Base-by-base conservation (phyloP, 2,113 vertebrate genomes). In the Psilopsiagon aurifrons region DNA sequence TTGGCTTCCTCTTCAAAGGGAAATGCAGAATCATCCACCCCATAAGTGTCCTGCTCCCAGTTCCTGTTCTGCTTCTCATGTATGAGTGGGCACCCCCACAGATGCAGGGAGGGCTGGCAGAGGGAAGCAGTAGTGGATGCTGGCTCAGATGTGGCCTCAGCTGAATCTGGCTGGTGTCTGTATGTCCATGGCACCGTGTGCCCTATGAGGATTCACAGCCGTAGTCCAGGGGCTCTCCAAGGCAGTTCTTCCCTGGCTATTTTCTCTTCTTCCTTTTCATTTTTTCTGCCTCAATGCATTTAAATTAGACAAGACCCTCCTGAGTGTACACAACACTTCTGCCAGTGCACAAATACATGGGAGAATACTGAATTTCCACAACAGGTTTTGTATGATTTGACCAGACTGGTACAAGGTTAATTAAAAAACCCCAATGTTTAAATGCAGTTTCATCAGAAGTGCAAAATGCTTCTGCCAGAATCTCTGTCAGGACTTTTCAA, bases 151-250 rank as follows among this genome's bases (percentile, higher is more conserved):
- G 3, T 1, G 6, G 24, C 13, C 22, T 9, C 24, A 33, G 46
- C 35, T 7, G 4, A 37, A 23, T 24, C 16, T 1, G 4, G 29
- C 14, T 5, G 13, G 9, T 29, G 23, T n/a, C 43, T 10, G 57
- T 18, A 7, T 19, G 37, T 17, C 62, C 6, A 1, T 0, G 5
- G 17, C 4, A 4, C 28, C 1, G 2, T 22, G 24, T 37, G 0
- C 1, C n/a, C 39, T 15, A 23, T 0, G 3, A 39, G 31, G 37
- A 43, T 29, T 13, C 4, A 0, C 25, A 3, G 11, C 27, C 2
- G 0, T 3, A 0, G 8, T 5, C 24, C 9, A 31, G 29, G 11
- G 3, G 18, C 10, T 37, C 17, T 35, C 49, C 0, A 1, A 0
- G 0, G n/a, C 17, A 6, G 0, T 23, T 25, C 35, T 15, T 28